Evolutionary conservation across 2,797 vertebrate species (phyloP), one percentile per base, ranked within the genome.

Genomic region (Monodelphis domestica): DNA sequence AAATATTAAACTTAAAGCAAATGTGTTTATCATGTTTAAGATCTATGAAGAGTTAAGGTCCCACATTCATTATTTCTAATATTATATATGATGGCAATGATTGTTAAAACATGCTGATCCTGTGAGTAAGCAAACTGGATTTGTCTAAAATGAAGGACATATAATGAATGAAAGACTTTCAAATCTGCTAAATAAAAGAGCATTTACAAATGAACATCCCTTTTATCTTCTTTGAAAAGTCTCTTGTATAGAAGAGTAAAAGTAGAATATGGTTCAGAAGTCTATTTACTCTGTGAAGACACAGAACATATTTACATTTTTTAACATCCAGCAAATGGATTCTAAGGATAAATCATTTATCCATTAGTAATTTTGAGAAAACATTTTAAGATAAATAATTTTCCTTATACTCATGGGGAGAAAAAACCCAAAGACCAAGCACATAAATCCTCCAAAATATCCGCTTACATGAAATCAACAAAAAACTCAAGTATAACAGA

Each of bases 221-320:
- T 53, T 91, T 94, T 95, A 55, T 91, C 15, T 91, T 91, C 89
- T 53, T 53, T 90, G 89, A 91, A 94, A 89, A 92, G 33, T 88
- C 53, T 90, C 7, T 70, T 52, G 5, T 93, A n/a, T 54, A 90
- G 90, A 30, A 24, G 33, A 94, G 90, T 51, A 38, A 96, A 84
- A 95, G 90, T 54, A 94, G 52, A 90, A 95, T 92, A 59, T 88
- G 21, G 33, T 93, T 91, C 12, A 54, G 53, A 93, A 91, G 1
- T 92, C 90, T 94, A 24, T 88, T 53, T 52, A 53, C 50, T 90
- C 88, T 54, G 88, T 90, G 89, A 90, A 94, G 91, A 87, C 87
- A 88, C 51, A 53, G 52, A 91, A 28, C 28, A 84, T 6, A 87
- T 12, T n/a, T 51, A 45, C 21, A 7, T 59, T 87, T 88, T 96